A percentile compares a stretch with the other conserved stretches of the same genome.
Evolutionary conservation across 2,113 vertebrate species (phyloP).

Genomic region (Pyrgilauda ruficollis): DNA sequence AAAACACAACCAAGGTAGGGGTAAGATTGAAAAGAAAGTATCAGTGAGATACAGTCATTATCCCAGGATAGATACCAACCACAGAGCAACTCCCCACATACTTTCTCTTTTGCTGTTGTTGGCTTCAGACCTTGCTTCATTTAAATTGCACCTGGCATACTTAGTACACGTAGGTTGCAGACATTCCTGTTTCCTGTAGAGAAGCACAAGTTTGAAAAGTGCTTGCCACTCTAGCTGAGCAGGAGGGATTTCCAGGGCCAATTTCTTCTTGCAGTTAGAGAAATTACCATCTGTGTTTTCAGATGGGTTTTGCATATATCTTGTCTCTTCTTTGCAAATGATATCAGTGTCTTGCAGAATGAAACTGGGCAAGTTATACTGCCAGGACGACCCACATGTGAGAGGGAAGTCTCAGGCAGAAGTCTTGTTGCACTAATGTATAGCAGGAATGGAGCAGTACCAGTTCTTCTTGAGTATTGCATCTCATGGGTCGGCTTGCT

Average conservation of each 20-base stretch:
- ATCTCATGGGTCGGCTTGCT: background rate
- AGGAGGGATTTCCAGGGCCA: background rate
- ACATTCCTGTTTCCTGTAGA: background rate
- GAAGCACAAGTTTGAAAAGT: background rate
- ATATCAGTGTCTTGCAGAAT: constrained; percentile 7
- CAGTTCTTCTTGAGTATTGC: background rate
- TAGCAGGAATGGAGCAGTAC: constrained; percentile 26
- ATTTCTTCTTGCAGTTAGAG: background rate
- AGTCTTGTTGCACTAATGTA: background rate
- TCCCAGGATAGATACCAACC: background rate
- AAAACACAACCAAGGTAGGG: background rate
- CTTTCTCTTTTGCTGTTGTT: constrained; percentile 14
- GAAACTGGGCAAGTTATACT: constrained; percentile 14
- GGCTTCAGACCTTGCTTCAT: background rate
- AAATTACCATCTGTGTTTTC: background rate
- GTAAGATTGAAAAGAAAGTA: background rate
- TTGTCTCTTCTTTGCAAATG: constrained; percentile 22
- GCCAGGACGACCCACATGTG: background rate
- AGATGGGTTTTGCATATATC: background rate
- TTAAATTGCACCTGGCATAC: constrained; percentile 17
- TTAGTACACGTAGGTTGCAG: background rate
- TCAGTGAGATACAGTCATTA: background rate
- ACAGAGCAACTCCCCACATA: background rate
- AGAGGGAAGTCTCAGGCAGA: background rate
- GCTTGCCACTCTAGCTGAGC: background rate